These are phyloP conservation scores for Lamellibrachia luymesi DNA, from an alignment of 1,140 invertebrate species.

Conservation along the genomic window DNA sequence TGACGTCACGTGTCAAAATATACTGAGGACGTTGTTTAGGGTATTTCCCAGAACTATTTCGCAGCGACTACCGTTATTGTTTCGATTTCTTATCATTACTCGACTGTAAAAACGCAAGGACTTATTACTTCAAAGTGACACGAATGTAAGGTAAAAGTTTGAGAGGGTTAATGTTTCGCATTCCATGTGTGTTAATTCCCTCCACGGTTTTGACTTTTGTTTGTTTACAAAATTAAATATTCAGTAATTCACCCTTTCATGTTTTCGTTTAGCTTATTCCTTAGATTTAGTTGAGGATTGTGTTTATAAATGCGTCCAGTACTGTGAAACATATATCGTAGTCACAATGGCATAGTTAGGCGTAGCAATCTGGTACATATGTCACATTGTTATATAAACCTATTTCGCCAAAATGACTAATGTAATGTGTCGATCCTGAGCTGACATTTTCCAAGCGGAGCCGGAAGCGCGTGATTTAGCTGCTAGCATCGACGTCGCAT, in stretches of 20 bases:
- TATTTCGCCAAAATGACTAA: no score
- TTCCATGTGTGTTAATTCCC: not conserved
- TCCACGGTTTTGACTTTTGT: not conserved
- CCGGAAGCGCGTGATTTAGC: not conserved
- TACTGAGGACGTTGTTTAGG: not conserved
- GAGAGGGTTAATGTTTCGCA: not conserved
- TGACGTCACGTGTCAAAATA: constrained; percentile 4
- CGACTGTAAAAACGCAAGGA: not conserved
- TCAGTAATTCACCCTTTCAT: not conserved
- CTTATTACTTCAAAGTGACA: not conserved
- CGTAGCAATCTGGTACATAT: not conserved
- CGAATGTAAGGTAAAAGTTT: not conserved
- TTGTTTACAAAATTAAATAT: not conserved
- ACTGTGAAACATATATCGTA: not conserved
- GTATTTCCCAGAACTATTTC: not conserved
- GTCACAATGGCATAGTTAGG: not conserved
- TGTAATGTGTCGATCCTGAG: no score
- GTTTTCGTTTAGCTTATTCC: not conserved
- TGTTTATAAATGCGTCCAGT: not conserved
- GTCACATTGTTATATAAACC: not conserved
- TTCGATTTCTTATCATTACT: not conserved
- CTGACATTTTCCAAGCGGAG: no score
- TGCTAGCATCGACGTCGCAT: not conserved
- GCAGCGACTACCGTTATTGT: not conserved
- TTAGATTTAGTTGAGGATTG: not conserved